Percentiles rank a stretch among this genome's conserved stretches.
phyloP scores from a whole-genome alignment of 2,113 vertebrate genomes.

The Xiphias gladius region DNA sequence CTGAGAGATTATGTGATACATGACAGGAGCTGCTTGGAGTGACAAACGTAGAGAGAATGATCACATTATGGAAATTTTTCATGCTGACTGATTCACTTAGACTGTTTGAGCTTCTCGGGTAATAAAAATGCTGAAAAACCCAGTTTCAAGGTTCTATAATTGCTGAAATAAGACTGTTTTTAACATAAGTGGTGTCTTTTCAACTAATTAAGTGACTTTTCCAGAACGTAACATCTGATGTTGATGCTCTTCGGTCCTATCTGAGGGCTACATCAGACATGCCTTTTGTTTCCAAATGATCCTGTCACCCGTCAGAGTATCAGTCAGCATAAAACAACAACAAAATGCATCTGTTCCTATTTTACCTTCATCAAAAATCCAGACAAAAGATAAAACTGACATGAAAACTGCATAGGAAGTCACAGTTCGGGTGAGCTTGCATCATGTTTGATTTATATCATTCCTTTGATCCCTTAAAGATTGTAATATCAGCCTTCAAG shows the following conservation, averaged over 20 bases:
- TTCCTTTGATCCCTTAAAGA: not conserved
- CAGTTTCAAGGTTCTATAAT: not conserved
- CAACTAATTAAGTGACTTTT: not conserved
- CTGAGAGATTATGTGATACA: not conserved
- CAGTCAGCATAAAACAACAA: not conserved
- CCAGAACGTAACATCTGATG: not conserved
- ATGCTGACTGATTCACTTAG: not conserved
- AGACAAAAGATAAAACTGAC: not conserved
- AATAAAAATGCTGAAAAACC: not conserved
- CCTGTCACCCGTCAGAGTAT: not conserved
- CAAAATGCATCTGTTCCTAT: not conserved
- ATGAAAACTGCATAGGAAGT: not conserved
- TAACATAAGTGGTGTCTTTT: not conserved
- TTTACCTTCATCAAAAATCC: not conserved
- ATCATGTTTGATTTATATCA: not conserved
- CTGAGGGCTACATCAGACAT: not conserved
- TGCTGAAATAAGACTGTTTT: not conserved
- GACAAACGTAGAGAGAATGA: not conserved
- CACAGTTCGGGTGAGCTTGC: not conserved
- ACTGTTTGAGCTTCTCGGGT: not conserved
- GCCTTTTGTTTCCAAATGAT: not conserved
- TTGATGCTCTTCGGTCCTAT: not conserved
- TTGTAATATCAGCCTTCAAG: not conserved
- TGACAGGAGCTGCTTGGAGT: not conserved
- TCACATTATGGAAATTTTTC: too few species aligned